These are phyloP conservation scores for Dasypus novemcinctus DNA, from an alignment of 2,113 vertebrate genomes.

Conservation along the genomic window DNA sequence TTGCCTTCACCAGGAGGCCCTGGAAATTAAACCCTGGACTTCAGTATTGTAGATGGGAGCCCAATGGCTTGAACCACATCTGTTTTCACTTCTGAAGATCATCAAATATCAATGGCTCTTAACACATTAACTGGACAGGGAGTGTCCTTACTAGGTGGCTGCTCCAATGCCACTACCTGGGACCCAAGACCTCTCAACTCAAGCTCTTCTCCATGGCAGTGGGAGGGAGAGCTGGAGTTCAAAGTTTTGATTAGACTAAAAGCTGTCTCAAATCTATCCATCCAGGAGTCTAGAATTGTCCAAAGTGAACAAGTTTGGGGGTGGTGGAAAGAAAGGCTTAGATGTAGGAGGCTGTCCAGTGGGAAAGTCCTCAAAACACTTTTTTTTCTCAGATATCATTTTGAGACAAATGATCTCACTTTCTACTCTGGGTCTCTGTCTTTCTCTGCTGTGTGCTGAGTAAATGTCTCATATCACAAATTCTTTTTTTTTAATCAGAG, in stretches of 20 bases:
- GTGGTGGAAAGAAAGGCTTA: background rate
- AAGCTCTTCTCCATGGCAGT: too few species aligned
- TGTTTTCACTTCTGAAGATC: too few species aligned
- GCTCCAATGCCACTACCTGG: too few species aligned
- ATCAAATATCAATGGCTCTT: too few species aligned
- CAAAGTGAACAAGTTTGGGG: background rate
- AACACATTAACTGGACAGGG: too few species aligned
- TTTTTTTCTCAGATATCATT: background rate
- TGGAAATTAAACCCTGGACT: too few species aligned
- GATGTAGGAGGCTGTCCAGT: background rate
- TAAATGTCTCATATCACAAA: background rate
- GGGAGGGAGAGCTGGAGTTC: too few species aligned
- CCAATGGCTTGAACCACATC: too few species aligned
- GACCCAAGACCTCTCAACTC: too few species aligned
- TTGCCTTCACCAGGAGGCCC: too few species aligned
- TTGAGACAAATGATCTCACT: background rate
- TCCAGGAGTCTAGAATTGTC: background rate
- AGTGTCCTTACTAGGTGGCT: too few species aligned
- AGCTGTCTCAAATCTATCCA: background rate
- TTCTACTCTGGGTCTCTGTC: background rate
- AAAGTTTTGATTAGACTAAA: background rate
- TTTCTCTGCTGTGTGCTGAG: background rate
- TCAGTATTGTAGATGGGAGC: too few species aligned
- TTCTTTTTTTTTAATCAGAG: background rate
- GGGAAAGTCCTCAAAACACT: background rate